These are phyloP conservation scores for Rhinichthys osculus DNA, from an alignment of 2,797 vertebrate species.

Conservation along the genomic window DNA sequence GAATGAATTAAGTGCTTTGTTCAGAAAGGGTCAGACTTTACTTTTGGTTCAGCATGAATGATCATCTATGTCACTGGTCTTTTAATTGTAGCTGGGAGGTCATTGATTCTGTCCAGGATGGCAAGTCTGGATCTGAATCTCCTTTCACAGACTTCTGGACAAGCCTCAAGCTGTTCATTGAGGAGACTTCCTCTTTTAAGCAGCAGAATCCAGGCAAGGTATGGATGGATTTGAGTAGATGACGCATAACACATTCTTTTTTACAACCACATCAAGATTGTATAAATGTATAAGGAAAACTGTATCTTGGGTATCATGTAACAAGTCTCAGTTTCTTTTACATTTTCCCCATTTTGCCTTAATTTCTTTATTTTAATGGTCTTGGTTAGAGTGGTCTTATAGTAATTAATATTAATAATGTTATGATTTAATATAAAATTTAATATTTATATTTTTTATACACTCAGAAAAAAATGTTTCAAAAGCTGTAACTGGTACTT, in stretches of 20 bases:
- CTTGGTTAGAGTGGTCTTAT: not conserved
- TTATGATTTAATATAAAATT: too few species aligned
- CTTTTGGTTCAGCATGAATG: not conserved
- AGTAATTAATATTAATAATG: not conserved
- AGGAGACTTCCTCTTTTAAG: slow-evolving; percentile 94
- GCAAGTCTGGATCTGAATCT: slow-evolving; percentile 80
- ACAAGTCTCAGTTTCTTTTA: not conserved
- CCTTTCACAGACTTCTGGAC: slow-evolving; percentile 86
- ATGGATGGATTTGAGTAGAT: slow-evolving; percentile 55
- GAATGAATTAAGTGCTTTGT: not conserved
- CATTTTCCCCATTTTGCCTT: not conserved
- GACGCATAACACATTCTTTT: not conserved
- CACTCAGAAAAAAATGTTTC: too few species aligned
- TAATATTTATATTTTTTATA: not conserved
- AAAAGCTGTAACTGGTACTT: too few species aligned
- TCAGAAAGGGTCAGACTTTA: not conserved
- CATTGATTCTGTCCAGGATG: slow-evolving; percentile 82
- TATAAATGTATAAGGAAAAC: not conserved
- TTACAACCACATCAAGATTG: not conserved
- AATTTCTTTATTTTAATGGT: not conserved
- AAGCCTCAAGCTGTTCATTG: slow-evolving; percentile 88
- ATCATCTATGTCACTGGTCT: slow-evolving; percentile 1
- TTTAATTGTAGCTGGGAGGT: slow-evolving; percentile 86
- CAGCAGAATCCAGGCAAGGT: slow-evolving; percentile 98
- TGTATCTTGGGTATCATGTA: not conserved